Percentiles rank a stretch among this genome's conserved stretches.
phyloP scores from a whole-genome alignment of 2,888 invertebrate species.

The Lamellibrachia satsuma region DNA sequence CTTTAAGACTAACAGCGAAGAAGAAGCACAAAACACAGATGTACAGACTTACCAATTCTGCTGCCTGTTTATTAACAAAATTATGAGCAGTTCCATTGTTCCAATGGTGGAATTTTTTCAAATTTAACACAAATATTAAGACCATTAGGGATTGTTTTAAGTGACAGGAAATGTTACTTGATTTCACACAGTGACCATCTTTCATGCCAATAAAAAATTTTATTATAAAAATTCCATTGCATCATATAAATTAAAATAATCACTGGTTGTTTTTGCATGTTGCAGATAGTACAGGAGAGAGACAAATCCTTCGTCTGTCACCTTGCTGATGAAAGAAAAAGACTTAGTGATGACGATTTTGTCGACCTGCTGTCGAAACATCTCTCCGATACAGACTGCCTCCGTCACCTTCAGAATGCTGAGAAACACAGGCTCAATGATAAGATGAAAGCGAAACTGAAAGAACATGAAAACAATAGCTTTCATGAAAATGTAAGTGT shows the following conservation, averaged over 20 bases:
- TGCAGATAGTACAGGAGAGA: background rate
- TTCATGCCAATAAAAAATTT: background rate
- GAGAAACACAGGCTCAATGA: background rate
- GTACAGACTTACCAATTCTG: too few species aligned
- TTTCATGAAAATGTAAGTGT: background rate
- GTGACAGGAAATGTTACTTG: background rate
- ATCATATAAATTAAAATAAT: background rate
- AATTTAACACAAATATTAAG: background rate
- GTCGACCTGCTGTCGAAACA: background rate
- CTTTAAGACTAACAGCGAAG: too few species aligned
- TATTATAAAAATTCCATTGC: background rate
- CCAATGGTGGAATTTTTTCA: too few species aligned
- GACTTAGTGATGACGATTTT: background rate
- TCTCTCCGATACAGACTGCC: background rate
- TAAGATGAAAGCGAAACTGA: background rate
- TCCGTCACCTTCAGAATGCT: background rate
- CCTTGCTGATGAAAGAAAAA: background rate
- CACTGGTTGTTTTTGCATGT: background rate
- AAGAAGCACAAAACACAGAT: too few species aligned
- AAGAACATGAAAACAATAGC: background rate
- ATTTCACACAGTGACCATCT: background rate
- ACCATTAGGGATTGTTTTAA: background rate
- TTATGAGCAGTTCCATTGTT: too few species aligned
- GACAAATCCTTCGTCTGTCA: background rate
- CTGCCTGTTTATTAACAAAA: too few species aligned